Base-by-base conservation (phyloP, 1,140 invertebrate genomes). In the Zaprionus vittiger region DNA sequence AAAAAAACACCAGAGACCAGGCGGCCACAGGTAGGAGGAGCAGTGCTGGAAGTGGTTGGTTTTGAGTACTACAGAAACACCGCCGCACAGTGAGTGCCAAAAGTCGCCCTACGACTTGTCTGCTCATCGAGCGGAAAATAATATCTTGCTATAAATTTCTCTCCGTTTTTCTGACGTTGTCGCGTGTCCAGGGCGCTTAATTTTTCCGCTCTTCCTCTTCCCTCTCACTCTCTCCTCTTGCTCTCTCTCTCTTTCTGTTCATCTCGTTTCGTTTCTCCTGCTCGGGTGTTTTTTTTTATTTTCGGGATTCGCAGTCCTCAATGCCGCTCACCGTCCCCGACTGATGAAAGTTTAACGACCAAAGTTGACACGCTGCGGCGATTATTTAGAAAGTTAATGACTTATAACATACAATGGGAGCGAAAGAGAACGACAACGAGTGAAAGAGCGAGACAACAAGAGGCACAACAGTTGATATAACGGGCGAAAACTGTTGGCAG, bases 351-450 rank as follows among this genome's bases (percentile, higher is more conserved):
- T 90, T 90, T 90, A 90, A 90, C 85, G 85, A 90, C 81, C 85
- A 90, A 90, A 90, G 85, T 90, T 90, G 85, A 90, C 85, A 90
- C 85, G 85, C 85, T 85, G 85, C 77, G 81, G 82, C 85, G 86
- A 90, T 90, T 90, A 90, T 90, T 90, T 90, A 90, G 85, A 90
- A 90, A 90, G 86, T 90, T 90, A 90, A 90, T 90, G 86, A 90
- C 85, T 90, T 90, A 90, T 90, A 90, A 90, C 85, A 90, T 71
- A 80, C 81, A 80, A 75, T 14, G 24, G 15, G 63, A 34, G 15
- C 17, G n/a, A 76, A 64, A 75, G 63, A 56, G 52, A 47, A 22
- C 17, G 24, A n/a, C 17, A 26, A 17, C 28, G 20, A 37, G 47
- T 11, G 20, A 12, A 6, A 37, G 65, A 31, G 49, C n/a, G 6